Percentiles rank a stretch among this genome's conserved stretches.
Conservation (phyloP, 2,113 vertebrate genomes). For the Alectura lathami region DNA sequence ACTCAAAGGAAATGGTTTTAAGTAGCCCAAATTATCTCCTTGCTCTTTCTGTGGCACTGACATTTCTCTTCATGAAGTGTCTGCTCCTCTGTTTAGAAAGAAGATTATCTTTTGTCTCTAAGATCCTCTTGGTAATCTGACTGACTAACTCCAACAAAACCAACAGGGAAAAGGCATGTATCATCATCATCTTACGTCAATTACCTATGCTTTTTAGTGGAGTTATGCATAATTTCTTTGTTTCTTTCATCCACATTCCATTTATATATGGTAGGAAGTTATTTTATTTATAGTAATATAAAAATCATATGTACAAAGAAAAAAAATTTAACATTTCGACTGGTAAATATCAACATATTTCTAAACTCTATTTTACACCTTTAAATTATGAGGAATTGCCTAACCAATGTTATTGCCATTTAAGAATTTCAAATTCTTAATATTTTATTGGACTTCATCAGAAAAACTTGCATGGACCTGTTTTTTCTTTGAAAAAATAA, state of each 20-base stretch:
- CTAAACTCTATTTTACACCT: neutral
- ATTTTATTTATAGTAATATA: neutral
- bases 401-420: neutral
- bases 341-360: neutral
- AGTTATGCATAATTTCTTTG: neutral
- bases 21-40: neutral
- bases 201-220: neutral
- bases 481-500: neutral
- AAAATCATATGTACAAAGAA: neutral
- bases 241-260: neutral
- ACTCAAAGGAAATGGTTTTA: neutral
- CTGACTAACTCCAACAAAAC: neutral
- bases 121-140: neutral
- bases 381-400: neutral
- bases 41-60: neutral
- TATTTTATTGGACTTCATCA: neutral
- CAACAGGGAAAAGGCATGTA: neutral
- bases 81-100: neutral
- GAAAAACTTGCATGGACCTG: neutral
- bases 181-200: neutral
- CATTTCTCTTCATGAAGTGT: neutral
- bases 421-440: neutral
- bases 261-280: neutral
- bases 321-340: neutral
- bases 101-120: neutral